These are phyloP conservation scores for Dendrolimus houi DNA, from an alignment of 2,888 invertebrate genomes.

Conservation along the genomic window DNA sequence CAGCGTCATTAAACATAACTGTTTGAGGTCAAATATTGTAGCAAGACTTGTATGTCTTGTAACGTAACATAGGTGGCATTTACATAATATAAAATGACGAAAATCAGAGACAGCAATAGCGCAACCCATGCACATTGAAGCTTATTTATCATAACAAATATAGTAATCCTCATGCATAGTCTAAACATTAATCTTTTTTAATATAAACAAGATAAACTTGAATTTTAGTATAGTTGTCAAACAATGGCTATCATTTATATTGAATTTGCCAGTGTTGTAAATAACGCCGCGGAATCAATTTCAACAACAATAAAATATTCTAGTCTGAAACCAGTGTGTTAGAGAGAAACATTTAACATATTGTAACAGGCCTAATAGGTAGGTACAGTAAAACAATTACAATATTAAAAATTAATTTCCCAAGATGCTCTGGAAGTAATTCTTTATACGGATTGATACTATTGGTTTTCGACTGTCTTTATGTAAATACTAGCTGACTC, in stretches of 20 bases:
- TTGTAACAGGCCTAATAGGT: too few species aligned
- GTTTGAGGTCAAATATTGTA: neutral
- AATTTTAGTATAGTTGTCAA: neutral
- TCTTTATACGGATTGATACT: too few species aligned
- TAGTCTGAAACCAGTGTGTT: too few species aligned
- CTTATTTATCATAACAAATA: neutral
- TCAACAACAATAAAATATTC: too few species aligned
- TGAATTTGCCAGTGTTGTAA: too few species aligned
- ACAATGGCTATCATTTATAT: neutral
- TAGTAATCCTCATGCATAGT: neutral
- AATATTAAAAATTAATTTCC: too few species aligned
- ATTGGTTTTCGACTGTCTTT: too few species aligned
- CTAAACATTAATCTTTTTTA: neutral
- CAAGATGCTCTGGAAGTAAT: too few species aligned
- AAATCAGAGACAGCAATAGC: neutral
- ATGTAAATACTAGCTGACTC: too few species aligned
- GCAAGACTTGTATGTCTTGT: neutral
- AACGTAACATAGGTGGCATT: neutral
- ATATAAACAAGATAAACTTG: neutral
- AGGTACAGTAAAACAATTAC: too few species aligned
- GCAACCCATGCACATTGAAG: neutral
- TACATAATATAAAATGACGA: neutral
- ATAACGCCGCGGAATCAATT: too few species aligned
- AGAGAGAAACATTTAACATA: too few species aligned
- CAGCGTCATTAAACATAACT: neutral